Conservation (phyloP, 2,113 vertebrate species). For the Emydocephalus ijimae region DNA sequence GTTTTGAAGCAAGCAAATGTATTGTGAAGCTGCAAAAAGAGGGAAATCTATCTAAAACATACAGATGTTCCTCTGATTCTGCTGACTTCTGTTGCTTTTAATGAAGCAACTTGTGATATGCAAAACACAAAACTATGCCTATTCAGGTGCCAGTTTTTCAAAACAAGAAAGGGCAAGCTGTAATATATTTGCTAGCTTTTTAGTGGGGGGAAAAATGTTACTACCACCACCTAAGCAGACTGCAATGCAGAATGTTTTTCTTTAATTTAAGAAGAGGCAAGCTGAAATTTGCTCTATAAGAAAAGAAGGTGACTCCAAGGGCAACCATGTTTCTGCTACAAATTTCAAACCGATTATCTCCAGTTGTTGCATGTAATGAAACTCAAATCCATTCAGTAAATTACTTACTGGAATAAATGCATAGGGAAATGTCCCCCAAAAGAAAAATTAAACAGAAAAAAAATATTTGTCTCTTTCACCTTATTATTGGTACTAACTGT, state of each 20-base stretch:
- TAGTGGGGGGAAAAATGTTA: conserved; percentile 28
- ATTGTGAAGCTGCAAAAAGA: background rate
- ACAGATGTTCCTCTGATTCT: conserved; percentile 7
- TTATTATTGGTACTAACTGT: background rate
- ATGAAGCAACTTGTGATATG: conserved; percentile 23
- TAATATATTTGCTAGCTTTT: conserved; percentile 48
- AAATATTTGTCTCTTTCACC: background rate
- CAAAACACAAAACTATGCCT: conserved; percentile 37
- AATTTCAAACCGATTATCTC: background rate
- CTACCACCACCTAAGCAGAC: conserved; percentile 55
- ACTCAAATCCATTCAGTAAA: background rate
- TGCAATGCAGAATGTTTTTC: conserved; percentile 44
- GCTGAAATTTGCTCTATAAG: background rate
- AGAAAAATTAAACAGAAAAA: background rate
- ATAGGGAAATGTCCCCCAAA: background rate
- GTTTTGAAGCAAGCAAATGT: background rate
- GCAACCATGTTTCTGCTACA: background rate
- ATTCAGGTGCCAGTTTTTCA: conserved; percentile 43
- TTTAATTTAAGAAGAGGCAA: conserved; percentile 22
- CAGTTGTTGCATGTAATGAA: background rate
- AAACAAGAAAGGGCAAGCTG: conserved; percentile 62
- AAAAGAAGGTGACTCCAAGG: conserved; percentile 22
- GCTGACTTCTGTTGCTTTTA: conserved; percentile 31
- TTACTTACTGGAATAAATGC: background rate
- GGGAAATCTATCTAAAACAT: background rate